Base-by-base conservation (phyloP, 2,113 vertebrate genomes). In the Brachyhypopomus occidentalis region DNA sequence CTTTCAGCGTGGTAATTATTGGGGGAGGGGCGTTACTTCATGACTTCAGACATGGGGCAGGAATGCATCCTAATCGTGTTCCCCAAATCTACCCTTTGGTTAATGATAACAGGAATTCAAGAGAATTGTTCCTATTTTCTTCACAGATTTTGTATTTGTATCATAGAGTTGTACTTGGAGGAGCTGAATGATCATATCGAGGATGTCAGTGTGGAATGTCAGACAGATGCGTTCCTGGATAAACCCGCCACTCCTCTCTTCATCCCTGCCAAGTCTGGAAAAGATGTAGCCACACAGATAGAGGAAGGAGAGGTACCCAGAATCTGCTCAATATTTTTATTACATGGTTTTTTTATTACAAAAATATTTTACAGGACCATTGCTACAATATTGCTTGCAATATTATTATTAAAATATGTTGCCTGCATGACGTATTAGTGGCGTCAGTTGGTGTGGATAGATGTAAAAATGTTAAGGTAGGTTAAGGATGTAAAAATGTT, bases 141-240 rank as follows among this genome's bases (percentile, higher is more conserved):
- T 17, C 60, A 12, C 45, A 52, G 45, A 14, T 11, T 59, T 70
- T 19, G 75, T 16, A 23, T 67, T 38, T 77, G 1, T 72, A 9
- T 76, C 34, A 23, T 66, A 99, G 97, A 99, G 58, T 84, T 94
- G 48, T 98, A 97, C 87, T 93, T 99, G 59, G 97, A 98, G 90
- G 96, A 98, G 85, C 91, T 99, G 88, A 93, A 92, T 84, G 94
- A 96, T 70, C 83, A 84, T 0, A 17, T 95, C 74, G 86, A 91
- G 86, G 90, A 95, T 36, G 84, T 85, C 63, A 94, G 95, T 69
- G 87, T 84, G 60, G 93, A 95, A 78, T 97, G 96, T 90, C 97
- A 99, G 91, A 99, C 97, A 41, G 97, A 98, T 84, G 92, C 91
- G 0, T 96, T 98, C 90, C 86, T 98, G 93, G 95, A 97, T 82